Percentiles rank a stretch among this genome's conserved stretches.
These are phyloP conservation scores for Pristis pectinata DNA, from an alignment of 2,797 vertebrate species.

Conservation along the genomic window DNA sequence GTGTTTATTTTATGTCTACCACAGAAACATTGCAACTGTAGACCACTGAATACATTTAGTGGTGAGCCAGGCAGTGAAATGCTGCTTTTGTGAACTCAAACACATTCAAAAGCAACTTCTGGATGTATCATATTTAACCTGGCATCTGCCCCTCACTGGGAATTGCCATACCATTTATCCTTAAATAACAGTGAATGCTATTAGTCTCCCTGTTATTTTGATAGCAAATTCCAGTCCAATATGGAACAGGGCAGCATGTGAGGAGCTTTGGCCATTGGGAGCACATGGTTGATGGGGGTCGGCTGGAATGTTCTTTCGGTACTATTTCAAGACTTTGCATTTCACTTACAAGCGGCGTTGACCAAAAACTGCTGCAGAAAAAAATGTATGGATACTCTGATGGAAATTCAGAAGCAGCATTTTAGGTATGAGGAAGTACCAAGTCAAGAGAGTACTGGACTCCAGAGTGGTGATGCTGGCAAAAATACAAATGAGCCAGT, in stretches of 20 bases:
- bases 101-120: neutral
- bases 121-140: neutral
- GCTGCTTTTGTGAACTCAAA: neutral
- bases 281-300: neutral
- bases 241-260: neutral
- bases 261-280: neutral
- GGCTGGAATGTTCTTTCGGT: neutral
- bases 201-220: neutral
- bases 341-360: neutral
- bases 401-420: neutral
- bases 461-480: neutral
- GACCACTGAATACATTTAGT: neutral
- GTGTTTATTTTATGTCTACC: neutral
- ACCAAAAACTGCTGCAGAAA: neutral
- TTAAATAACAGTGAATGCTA: neutral
- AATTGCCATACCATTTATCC: neutral
- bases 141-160: neutral
- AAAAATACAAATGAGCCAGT: neutral
- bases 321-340: neutral
- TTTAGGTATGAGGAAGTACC: neutral
- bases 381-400: neutral
- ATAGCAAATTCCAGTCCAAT: neutral
- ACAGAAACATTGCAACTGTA: neutral
- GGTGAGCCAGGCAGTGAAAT: neutral
- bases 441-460: neutral